These are phyloP conservation scores for Rhogogaster chlorosoma DNA, from an alignment of 2,888 invertebrate genomes.

Conservation along the genomic window DNA sequence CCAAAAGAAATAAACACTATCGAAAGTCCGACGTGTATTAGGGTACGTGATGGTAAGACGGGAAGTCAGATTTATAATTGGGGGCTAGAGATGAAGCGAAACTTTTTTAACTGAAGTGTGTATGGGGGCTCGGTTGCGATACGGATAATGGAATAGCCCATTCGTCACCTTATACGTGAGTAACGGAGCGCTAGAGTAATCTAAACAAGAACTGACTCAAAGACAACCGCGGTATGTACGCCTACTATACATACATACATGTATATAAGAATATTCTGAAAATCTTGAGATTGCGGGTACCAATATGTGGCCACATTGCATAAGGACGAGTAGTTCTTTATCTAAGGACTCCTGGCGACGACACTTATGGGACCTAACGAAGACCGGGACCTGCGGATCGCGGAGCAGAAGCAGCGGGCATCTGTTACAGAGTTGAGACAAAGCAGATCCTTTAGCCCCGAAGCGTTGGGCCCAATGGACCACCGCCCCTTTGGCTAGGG, in stretches of 20 bases:
- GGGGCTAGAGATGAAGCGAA: background rate
- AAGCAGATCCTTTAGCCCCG: slow-evolving; percentile 63
- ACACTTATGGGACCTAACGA: slow-evolving; percentile 21
- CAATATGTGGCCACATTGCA: background rate
- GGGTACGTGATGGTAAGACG: background rate
- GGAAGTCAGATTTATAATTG: slow-evolving; percentile 11
- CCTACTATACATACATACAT: background rate
- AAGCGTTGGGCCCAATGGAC: slow-evolving; percentile 14
- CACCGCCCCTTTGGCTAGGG: background rate
- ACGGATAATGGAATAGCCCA: slow-evolving; percentile 1
- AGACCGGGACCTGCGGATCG: slow-evolving; percentile 27
- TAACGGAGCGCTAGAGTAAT: slow-evolving; percentile 24
- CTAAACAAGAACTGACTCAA: slow-evolving; percentile 11
- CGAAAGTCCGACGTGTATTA: background rate
- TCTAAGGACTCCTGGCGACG: slow-evolving; percentile 39
- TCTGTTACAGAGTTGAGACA: slow-evolving; percentile 69
- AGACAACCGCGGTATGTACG: slow-evolving; percentile 4
- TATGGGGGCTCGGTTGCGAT: background rate
- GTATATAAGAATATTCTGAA: background rate
- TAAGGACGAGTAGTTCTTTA: slow-evolving; percentile 16
- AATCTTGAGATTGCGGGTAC: background rate
- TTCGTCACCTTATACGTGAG: slow-evolving; percentile 35
- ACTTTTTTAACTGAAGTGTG: background rate
- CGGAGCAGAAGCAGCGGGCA: slow-evolving; percentile 59
- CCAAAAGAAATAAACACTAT: slow-evolving; percentile 2